Percentiles rank a stretch among this genome's conserved stretches.
Conservation (phyloP, 2,113 vertebrate genomes). For the Sceloporus undulatus region DNA sequence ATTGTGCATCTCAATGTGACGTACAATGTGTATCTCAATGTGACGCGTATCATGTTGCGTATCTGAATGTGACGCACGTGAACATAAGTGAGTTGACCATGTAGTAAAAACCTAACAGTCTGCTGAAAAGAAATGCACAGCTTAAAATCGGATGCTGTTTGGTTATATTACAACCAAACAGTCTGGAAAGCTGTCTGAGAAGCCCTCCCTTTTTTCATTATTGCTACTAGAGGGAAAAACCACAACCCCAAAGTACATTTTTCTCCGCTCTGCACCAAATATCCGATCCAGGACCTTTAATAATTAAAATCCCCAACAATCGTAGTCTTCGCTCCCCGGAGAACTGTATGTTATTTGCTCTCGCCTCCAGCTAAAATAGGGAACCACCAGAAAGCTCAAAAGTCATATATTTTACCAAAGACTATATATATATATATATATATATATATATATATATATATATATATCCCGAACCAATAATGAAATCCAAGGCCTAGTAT, state of each 20-base stretch:
- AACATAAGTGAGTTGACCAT: no score
- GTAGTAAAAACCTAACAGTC: no score
- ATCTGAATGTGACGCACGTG: no score
- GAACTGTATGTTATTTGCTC: slow-evolving; percentile 44
- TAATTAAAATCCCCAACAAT: slow-evolving; percentile 62
- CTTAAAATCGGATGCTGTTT: no score
- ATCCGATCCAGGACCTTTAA: slow-evolving; percentile 44
- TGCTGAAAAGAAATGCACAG: no score
- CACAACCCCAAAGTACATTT: background rate
- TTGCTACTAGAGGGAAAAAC: background rate
- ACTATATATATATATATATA: background rate
- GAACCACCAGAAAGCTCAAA: slow-evolving; percentile 31
- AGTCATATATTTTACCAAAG: background rate
- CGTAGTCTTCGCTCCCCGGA: background rate
- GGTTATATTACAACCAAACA: no score
- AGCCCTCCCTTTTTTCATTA: background rate
- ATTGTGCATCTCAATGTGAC: no score
- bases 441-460: background rate
- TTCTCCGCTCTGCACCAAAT: slow-evolving; percentile 24
- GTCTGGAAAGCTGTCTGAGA: fast-evolving
- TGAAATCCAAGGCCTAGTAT: no score
- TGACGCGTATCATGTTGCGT: no score
- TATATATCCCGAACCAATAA: no score
- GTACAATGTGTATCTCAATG: no score
- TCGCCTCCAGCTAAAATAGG: slow-evolving; percentile 48